Base-by-base conservation (phyloP, 2,888 invertebrate genomes). In the Cheiracanthium punctorium region DNA sequence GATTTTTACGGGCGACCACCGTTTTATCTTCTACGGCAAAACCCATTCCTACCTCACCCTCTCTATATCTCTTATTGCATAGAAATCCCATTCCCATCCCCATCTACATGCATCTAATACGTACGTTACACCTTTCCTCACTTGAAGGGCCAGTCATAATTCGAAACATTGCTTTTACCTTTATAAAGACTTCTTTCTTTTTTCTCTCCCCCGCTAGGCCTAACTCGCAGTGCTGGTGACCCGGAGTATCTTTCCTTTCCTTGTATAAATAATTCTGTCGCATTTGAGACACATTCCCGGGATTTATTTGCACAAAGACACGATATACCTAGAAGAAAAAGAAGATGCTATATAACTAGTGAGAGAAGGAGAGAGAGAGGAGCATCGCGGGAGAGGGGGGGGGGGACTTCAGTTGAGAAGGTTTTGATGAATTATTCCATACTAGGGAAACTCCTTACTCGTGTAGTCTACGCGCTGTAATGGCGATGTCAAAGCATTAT, bases 351-450 rank as follows among this genome's bases (percentile, higher is more conserved):
- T n/a, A n/a, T n/a, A n/a, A n/a, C n/a, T n/a, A n/a, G n/a, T n/a
- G n/a, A n/a, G 33, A 72, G 70, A 48, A 58, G 75, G 71, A 82
- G 74, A 67, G 75, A 48, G 73, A 69, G 67, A 70, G 58, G 71
- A 20, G 71, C 30, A 32, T 37, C 37, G 37, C 64, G 65, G 52
- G 33, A 52, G 80, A 65, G 29, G 29, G 33, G 71, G 32, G 17
- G n/a, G n/a, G n/a, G n/a, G n/a, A n/a, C 12, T 8, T 17, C 48
- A 48, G 48, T 48, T 48, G 71, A 58, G 64, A 69, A 74, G 69
- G 71, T 69, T 82, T 79, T 84, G 84, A 84, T 84, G 84, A 84
- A 84, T 84, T 84, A 84, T 84, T 84, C 84, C 73, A 28, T 48
- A 52, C 67, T 17, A 17, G 65, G 43, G 84, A 58, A 73, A 84